Evolutionary conservation across 2,888 invertebrate genomes (phyloP), one percentile per base, ranked within the genome.

Genomic region (Brenthis daphne): DNA sequence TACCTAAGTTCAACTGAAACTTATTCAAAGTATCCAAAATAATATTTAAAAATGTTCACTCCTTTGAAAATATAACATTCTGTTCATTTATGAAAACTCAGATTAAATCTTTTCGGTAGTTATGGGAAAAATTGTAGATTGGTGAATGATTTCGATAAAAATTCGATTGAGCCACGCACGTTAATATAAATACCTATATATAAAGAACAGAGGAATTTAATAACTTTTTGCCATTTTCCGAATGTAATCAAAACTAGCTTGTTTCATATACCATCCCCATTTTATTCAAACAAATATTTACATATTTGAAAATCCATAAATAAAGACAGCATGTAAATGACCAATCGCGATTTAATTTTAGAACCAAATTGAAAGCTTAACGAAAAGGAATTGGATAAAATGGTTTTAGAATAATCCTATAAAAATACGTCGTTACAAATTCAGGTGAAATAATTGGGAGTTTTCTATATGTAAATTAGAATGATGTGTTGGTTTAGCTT

Each of bases 401-500:
- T 68, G 56, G 65, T 64, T 65, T 70, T 65, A 43, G 33, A 58
- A 43, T 69, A 66, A 73, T 73, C 68, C 71, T 64, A 64, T 68
- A 71, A 70, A 73, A 76, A 76, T 74, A 60, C 71, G 64, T 72
- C 70, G 67, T 73, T 76, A 71, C 60, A 67, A 71, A 76, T 73
- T 72, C 71, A 72, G 72, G 69, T 69, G 60, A 64, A 69, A 63
- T 72, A 76, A 74, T 70, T 56, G 70, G 53, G 63, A 58, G 66
- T 63, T 74, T 65, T 60, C 70, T 60, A 73, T 74, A 70, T 73
- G 68, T 67, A 70, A 72, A 74, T 70, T 66, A 47, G 72, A 73
- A 72, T 74, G 75, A 76, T 74, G 75, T 77, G 75, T 74, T 73
- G 72, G 67, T 72, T 73, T 69, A 68, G 67, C 68, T 67, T 64